These are phyloP conservation scores for Molossus molossus DNA, from an alignment of 2,797 vertebrate species.

Conservation along the genomic window DNA sequence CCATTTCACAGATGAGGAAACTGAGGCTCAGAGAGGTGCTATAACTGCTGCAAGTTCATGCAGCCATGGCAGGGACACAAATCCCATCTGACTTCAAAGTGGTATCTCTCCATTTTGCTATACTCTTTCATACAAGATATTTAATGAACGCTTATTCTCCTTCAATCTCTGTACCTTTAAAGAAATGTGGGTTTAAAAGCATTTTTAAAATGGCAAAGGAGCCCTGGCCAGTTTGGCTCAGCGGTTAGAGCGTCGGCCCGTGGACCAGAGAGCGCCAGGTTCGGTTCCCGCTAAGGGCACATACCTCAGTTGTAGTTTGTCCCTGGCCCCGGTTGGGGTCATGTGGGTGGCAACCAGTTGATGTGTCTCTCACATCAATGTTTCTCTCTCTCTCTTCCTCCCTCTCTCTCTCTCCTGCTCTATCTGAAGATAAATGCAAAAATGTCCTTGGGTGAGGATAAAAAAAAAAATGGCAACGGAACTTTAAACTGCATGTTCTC, in stretches of 20 bases:
- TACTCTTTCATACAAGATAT: background rate
- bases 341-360: no score
- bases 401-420: no score
- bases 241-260: no score
- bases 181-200: background rate
- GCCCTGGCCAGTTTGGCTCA: no score
- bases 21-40: background rate
- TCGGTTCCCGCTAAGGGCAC: no score
- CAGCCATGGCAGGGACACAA: background rate
- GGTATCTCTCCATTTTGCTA: rapidly evolving
- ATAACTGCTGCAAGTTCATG: background rate
- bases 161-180: background rate
- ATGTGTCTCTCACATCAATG: no score
- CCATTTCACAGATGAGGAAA: conserved; percentile 16
- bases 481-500: background rate
- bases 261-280: no score
- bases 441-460: no score
- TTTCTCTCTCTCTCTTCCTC: no score
- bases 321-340: no score
- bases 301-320: no score
- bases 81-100: background rate
- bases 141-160: background rate
- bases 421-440: no score
- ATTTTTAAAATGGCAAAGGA: conserved; percentile 10
- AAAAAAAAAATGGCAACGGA: background rate